A percentile compares a stretch with the other conserved stretches of the same genome.
phyloP scores from a whole-genome alignment of 2,113 vertebrate species.

The Indicator indicator region DNA sequence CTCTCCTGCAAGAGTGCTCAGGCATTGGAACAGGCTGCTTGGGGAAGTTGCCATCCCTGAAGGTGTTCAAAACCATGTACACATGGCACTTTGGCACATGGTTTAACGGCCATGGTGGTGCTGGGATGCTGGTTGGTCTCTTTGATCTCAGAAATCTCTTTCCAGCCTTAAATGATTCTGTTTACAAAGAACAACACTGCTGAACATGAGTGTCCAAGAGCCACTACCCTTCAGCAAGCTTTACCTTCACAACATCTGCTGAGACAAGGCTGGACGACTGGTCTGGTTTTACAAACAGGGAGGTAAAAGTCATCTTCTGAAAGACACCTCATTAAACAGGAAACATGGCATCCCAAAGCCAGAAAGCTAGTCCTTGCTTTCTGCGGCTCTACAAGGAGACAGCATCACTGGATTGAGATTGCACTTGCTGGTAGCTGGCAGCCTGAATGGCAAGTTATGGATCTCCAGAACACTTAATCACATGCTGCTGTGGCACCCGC shows the following conservation, averaged over 20 bases:
- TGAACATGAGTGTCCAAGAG: not conserved
- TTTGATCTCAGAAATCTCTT: too few species aligned
- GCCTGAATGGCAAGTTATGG: not conserved
- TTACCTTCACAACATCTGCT: not conserved
- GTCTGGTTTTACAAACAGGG: not conserved
- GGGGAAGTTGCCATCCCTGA: not conserved
- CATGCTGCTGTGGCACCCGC: not conserved
- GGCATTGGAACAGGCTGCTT: too few species aligned
- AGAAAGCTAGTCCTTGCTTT: not conserved
- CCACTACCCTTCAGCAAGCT: not conserved
- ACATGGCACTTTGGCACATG: too few species aligned
- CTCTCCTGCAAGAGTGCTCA: not conserved
- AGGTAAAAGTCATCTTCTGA: not conserved
- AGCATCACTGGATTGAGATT: too few species aligned
- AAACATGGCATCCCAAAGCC: not conserved
- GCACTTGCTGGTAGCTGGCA: not conserved
- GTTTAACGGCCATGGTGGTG: too few species aligned
- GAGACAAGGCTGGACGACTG: not conserved
- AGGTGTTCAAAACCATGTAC: too few species aligned
- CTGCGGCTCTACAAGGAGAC: not conserved
- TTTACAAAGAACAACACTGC: not conserved
- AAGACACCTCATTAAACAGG: not conserved
- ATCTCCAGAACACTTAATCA: not conserved
- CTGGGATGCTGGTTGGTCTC: too few species aligned
- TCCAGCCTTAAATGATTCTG: too few species aligned